Evolutionary conservation across 2,797 vertebrate genomes (phyloP), one percentile per base, ranked within the genome.

Genomic region (Cetoscarus ocellatus): DNA sequence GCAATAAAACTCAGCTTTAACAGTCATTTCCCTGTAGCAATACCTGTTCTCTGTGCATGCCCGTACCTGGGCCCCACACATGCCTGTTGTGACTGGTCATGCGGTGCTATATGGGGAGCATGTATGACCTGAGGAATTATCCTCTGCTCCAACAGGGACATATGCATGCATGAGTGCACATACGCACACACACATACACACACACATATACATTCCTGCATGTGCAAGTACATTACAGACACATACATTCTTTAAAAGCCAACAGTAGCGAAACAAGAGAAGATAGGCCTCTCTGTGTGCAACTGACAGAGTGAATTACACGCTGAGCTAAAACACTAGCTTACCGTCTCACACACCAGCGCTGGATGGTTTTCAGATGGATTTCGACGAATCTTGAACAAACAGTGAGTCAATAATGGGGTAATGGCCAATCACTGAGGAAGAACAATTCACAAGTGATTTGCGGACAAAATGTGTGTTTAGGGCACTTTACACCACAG

Each of bases 231-330:
- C 15, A 55, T 61, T 38, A 49, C 15, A 43, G 15, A 58, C 57
- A 61, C 75, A 49, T 18, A 34, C 86, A 88, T 83, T 83, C 85
- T 84, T 84, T 84, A 67, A 84, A 86, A 86, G 86, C 84, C 84
- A 80, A 89, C 89, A 86, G 88, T 88, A 87, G 91, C 85, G 64
- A 91, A 86, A 91, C 80, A 79, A 70, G 88, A 90, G 85, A 82
- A 73, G 86, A 89, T 86, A 60, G 90, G 85, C 86, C 88, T 87
- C 86, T 74, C 73, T 75, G 84, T 77, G 86, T 77, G 75, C 78
- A 38, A 63, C 81, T 90, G 90, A 88, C 92, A 91, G 83, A 82
- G 79, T 88, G 86, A 92, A 91, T 93, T 92, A 91, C 88, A 89
- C 63, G 50, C 79, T 69, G 87, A 84, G 87, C 85, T 89, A 86